Base-by-base conservation (phyloP, 2,113 vertebrate species). In the Lagenorhynchus albirostris region DNA sequence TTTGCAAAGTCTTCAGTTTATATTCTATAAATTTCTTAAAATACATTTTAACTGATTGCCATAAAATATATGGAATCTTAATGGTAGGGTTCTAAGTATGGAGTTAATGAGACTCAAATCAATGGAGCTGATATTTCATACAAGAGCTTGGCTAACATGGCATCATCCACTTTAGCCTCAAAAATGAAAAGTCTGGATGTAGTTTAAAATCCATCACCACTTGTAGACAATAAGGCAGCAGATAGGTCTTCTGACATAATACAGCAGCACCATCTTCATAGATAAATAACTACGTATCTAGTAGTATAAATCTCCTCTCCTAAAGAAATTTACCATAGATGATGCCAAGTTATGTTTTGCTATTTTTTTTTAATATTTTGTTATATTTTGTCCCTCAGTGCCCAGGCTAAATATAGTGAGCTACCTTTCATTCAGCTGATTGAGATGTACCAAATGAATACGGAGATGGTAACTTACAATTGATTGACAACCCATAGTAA, bases 401-500 rank as follows among this genome's bases (percentile, higher is more conserved):
- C 33, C 25, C 74, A 71, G 60, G 44, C 36, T 95, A 89, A 86
- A 29, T 62, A 91, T 4, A 58, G 26, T 29, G 60, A 95, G n/a
- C 53, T 74, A 58, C 2, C 29, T 50, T 73, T 26, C 20, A 95
- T 38, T 90, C 47, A 95, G 60, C 33, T 50, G 67, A 94, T 12
- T 76, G 58, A 92, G 63, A 31, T 47, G 2, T 13, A 82, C 9
- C 36, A 63, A 92, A 58, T 44, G 21, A 67, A 68, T 58, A 9
- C 0, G 44, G 67, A 50, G 71, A 31, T 4, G 5, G 92, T 53
- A 80, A 99, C 99, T 99, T 98, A 99, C 99, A 99, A 98, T 25
- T 99, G 99, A 98, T 99, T 99, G 98, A 99, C 99, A 91, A 99
- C 99, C 99, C 99, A 99, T 10, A 99, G 98, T 92, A 99, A 98